Percentiles rank a stretch among this genome's conserved stretches.
phyloP scores from a whole-genome alignment of 2,797 vertebrate genomes.

The Cossypha dichroa region DNA sequence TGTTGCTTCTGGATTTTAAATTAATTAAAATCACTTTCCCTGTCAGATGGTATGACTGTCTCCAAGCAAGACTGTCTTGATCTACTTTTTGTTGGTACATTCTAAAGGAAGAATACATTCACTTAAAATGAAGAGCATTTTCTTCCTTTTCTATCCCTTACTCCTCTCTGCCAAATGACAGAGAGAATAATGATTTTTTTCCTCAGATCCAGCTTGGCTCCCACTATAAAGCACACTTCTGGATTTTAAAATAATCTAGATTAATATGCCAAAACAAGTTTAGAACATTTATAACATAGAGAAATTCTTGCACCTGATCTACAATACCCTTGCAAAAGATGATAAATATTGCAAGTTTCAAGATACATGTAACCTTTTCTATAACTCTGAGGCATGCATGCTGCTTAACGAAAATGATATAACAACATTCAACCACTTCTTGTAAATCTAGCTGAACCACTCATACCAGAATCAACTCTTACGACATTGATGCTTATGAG shows the following conservation, averaged over 20 bases:
- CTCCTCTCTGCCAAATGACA: neutral
- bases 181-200: neutral
- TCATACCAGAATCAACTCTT: neutral
- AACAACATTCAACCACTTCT: neutral
- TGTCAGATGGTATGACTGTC: neutral
- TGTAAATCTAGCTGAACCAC: neutral
- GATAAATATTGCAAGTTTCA: neutral
- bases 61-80: neutral
- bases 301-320: neutral
- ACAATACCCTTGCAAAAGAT: neutral
- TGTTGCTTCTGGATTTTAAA: constrained; percentile 13
- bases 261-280: neutral
- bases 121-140: neutral
- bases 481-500: neutral
- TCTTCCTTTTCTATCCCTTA: neutral
- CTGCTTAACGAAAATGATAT: neutral
- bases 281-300: neutral
- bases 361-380: neutral
- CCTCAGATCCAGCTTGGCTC: neutral
- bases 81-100: neutral
- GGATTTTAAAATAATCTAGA: neutral
- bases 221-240: neutral
- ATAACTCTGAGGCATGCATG: neutral
- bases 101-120: neutral
- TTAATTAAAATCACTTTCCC: constrained; percentile 11